Evolutionary conservation across 2,888 invertebrate genomes (phyloP), one percentile per base, ranked within the genome.

Genomic region (Drosophila nigritarsus): DNA sequence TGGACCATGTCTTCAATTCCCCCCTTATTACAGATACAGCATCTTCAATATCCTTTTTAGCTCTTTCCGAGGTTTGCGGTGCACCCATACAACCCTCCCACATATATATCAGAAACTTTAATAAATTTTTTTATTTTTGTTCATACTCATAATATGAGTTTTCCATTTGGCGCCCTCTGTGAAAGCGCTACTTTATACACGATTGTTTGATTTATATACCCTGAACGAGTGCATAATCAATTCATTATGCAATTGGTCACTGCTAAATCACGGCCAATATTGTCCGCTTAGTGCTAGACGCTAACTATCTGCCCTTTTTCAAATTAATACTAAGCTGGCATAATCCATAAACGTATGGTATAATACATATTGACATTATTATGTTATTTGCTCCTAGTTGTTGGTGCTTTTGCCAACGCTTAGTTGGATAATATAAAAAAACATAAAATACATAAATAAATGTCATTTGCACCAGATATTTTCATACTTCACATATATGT

Each of bases 21-120:
- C 36, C 51, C 18, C 32, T 32, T 56, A 51, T 61, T 51, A 51
- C 62, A 65, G 40, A 56, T 66, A 64, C 63, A 67, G 56, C 84
- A 73, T 87, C 82, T 83, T 87, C 76, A 66, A 75, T 76, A 66
- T 70, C 74, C 74, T 45, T 67, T 64, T 63, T 73, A 59, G 63
- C 27, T 40, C 50, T 54, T 45, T 61, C 72, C 18, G 36, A 11
- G n/a, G 40, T 9, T n/a, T 24, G 32, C 13, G 55, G 24, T 24
- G 38, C 27, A 24, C 30, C 40, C 40, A 9, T 53, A 56, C 49
- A 59, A 65, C 60, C 48, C 51, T 27, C 15, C 27, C 30, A 20
- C 34, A 24, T 7, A 27, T 15, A 54, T 15, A 60, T 24, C 24
- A 27, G 20, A 38, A 48, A 48, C 45, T 72, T 68, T 60, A 54